Evolutionary conservation across 2,888 invertebrate genomes (phyloP).

Genomic region (Ennomos fuscantarius): DNA sequence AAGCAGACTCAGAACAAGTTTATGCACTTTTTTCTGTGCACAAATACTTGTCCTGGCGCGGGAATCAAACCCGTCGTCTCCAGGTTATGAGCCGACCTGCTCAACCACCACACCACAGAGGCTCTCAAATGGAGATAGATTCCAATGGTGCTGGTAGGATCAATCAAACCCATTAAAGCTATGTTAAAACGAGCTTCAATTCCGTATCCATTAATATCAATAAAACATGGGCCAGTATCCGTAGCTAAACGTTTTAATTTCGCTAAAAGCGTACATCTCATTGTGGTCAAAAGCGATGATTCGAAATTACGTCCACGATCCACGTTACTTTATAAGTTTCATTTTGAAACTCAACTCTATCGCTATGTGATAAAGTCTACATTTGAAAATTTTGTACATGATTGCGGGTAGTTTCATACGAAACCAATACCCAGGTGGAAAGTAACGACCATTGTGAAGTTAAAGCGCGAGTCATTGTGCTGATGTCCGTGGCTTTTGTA

Average conservation of each 20-base stretch:
- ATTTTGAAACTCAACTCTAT: slow-evolving; percentile 26
- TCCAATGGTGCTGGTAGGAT: neutral
- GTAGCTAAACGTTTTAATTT: slow-evolving; percentile 70
- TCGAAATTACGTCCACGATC: slow-evolving; percentile 53
- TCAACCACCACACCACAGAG: too few relatives aligned
- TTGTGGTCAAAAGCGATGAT: slow-evolving; percentile 71
- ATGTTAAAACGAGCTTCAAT: slow-evolving; percentile 37
- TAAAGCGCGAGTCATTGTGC: slow-evolving; percentile 58
- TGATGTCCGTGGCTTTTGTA: slow-evolving; percentile 51
- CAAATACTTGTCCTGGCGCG: too few relatives aligned
- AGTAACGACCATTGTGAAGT: slow-evolving; percentile 55
- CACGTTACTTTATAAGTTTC: slow-evolving; percentile 34
- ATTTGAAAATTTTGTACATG: slow-evolving; percentile 4
- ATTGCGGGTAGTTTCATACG: slow-evolving; percentile 21
- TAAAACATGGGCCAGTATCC: slow-evolving; percentile 64
- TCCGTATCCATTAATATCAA: slow-evolving; percentile 62
- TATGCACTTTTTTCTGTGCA: too few relatives aligned
- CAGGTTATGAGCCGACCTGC: too few relatives aligned
- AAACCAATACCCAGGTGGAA: slow-evolving; percentile 53
- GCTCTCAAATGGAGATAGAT: too few relatives aligned
- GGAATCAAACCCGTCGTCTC: too few relatives aligned
- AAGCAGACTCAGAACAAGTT: too few relatives aligned
- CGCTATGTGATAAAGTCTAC: slow-evolving; percentile 10
- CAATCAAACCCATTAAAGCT: slow-evolving; percentile 32
- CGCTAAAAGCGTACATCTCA: slow-evolving; percentile 79